phyloP scores from a whole-genome alignment of 2,888 invertebrate species.

The Eledona agricola region DNA sequence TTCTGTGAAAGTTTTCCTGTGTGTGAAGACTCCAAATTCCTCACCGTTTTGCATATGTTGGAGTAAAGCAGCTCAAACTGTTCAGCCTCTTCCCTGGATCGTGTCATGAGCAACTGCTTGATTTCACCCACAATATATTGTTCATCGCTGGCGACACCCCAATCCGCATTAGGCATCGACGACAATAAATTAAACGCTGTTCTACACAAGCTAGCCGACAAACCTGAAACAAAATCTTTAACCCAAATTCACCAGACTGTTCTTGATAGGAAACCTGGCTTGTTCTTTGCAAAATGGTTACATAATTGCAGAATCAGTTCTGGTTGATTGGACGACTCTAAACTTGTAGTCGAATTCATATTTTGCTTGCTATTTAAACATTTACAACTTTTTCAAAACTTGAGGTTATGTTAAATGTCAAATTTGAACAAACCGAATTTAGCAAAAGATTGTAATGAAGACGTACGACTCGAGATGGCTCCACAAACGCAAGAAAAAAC shows the following conservation, averaged over 20 bases:
- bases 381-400: conserved; percentile 12
- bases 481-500: no score
- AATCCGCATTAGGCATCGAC: conserved; percentile 34
- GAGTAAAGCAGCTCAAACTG: conserved; percentile 56
- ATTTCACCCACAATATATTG: conserved; percentile 52
- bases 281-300: conserved; percentile 54
- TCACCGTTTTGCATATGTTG: conserved; percentile 56
- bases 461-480: no score
- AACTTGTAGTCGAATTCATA: conserved; percentile 41
- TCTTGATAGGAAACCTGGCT: conserved; percentile 46
- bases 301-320: conserved; percentile 55
- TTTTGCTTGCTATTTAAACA: conserved; percentile 1
- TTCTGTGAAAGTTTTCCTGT: no score
- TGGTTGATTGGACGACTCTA: conserved; percentile 40
- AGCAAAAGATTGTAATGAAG: no score
- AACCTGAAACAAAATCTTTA: conserved; percentile 31
- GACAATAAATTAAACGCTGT: conserved; percentile 51
- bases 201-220: conserved; percentile 50
- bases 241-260: neutral
- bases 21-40: no score
- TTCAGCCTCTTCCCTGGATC: conserved; percentile 50
- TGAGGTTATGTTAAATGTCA: conserved; percentile 32
- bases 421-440: conserved; percentile 17
- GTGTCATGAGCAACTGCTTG: conserved; percentile 44
- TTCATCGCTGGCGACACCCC: conserved; percentile 48